Conservation (phyloP, 2,797 vertebrate species). For the Myripristis jacobus region DNA sequence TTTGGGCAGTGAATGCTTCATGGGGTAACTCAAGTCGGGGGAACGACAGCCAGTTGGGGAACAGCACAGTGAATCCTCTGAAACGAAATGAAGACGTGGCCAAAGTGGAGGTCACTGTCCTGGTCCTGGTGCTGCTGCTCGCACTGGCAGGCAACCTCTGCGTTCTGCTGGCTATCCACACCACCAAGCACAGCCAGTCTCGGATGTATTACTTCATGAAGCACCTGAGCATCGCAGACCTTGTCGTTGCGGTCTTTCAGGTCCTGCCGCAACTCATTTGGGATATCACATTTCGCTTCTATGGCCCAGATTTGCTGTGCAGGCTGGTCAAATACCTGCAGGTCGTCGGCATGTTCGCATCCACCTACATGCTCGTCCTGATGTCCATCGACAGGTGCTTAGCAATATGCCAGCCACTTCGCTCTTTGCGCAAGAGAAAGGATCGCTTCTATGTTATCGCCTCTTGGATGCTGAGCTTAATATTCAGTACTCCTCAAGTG, state of each 20-base stretch:
- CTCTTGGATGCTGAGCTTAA: conserved; percentile 93
- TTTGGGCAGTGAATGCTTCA: conserved; percentile 59
- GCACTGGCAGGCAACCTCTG: conserved; percentile 93
- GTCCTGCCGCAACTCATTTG: conserved; percentile 98
- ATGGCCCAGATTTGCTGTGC: conserved; percentile 94
- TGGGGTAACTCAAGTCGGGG: conserved; percentile 71
- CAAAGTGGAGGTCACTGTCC: conserved; percentile 93
- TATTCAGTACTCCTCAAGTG: conserved; percentile 94
- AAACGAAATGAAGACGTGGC: conserved; percentile 95
- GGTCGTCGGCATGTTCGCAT: conserved; percentile 99
- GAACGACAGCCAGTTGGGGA: conserved; percentile 74
- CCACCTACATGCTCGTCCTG: conserved; percentile 96
- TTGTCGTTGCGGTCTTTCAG: conserved; percentile 96
- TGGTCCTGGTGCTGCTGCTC: conserved; percentile 91
- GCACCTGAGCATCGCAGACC: conserved; percentile 97
- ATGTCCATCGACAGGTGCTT: conserved; percentile 98
- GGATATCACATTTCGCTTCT: conserved; percentile 99
- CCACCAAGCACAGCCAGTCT: conserved; percentile 90
- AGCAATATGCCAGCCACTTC: conserved; percentile 94
- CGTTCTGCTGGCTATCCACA: conserved; percentile 92
- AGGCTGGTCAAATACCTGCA: conserved; percentile 95
- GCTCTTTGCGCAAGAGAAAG: conserved; percentile 87
- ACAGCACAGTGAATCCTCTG: conserved; percentile 84
- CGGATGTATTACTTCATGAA: conserved; percentile 99
- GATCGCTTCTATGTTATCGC: conserved; percentile 90